Conservation (phyloP, 2,113 vertebrate species). For the Ibidorhyncha struthersii region DNA sequence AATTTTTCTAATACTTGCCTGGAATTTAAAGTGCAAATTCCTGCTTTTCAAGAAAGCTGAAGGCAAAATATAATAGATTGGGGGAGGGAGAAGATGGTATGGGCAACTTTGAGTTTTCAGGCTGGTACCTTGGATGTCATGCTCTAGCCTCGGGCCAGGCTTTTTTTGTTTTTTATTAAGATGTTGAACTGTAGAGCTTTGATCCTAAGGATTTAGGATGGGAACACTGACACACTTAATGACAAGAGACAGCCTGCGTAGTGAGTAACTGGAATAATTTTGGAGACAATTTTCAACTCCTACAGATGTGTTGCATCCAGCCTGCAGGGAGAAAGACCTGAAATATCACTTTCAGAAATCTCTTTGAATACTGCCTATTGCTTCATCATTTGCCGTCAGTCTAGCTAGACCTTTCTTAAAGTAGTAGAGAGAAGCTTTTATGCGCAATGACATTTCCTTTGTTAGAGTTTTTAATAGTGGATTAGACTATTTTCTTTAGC, state of each 20-base stretch:
- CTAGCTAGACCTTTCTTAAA: not conserved
- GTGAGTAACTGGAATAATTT: not conserved
- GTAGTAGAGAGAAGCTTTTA: not conserved
- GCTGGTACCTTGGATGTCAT: not conserved
- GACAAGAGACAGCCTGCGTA: not conserved
- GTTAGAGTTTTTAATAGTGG: not conserved
- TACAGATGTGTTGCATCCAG: not conserved
- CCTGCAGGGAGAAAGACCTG: not conserved
- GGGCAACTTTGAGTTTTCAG: not conserved
- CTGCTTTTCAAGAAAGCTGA: not conserved
- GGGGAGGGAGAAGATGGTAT: not conserved
- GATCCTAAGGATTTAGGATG: not conserved
- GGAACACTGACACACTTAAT: not conserved
- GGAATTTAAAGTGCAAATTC: not conserved
- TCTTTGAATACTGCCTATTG: not conserved
- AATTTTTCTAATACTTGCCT: not conserved
- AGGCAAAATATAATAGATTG: not conserved
- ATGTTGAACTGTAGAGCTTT: not conserved
- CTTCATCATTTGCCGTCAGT: not conserved
- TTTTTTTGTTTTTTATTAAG: not conserved
- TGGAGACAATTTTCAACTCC: constrained; percentile 3
- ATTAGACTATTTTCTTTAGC: not conserved
- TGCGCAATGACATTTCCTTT: not conserved
- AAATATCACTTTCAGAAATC: not conserved
- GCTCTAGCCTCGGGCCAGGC: not conserved